Conservation (phyloP, 2,888 invertebrate species). For the Lasioglossum figueresi region DNA sequence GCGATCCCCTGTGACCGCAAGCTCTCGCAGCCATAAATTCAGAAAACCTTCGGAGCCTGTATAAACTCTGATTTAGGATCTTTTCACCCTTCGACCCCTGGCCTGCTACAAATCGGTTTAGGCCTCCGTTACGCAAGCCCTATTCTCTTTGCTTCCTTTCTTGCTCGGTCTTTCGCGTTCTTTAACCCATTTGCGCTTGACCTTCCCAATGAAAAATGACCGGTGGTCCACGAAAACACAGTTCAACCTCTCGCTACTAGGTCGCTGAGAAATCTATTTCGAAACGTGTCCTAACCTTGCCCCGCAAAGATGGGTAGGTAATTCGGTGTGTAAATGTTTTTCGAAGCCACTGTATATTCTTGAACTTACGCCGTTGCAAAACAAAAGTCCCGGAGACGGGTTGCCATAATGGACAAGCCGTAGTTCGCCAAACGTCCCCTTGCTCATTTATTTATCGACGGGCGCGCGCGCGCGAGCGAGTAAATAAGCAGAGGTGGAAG, state of each 20-base stretch:
- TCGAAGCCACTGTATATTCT: neutral
- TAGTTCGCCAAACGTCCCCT: neutral
- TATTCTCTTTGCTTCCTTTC: conserved; percentile 35
- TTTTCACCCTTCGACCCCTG: conserved; percentile 64
- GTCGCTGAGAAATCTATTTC: neutral
- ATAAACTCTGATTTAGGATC: conserved; percentile 65
- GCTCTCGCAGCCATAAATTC: conserved; percentile 62
- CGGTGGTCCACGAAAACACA: neutral
- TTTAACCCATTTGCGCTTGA: conserved; percentile 6
- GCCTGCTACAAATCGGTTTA: conserved; percentile 65
- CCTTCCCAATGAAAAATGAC: neutral
- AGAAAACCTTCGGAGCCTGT: conserved; percentile 62
- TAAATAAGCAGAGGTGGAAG: conserved; percentile 22
- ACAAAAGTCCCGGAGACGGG: neutral
- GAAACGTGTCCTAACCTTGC: neutral
- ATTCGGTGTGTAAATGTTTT: neutral
- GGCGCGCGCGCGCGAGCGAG: conserved; percentile 3
- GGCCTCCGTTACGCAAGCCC: conserved; percentile 45
- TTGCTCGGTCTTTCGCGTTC: conserved; percentile 31
- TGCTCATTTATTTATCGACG: conserved; percentile 22
- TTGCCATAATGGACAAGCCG: neutral
- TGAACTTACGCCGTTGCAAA: neutral
- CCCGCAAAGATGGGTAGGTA: neutral
- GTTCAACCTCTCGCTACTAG: neutral
- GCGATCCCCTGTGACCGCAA: conserved; percentile 52